These are phyloP conservation scores for Dolichomitus sp. DNA, from an alignment of 2,888 invertebrate genomes.

Conservation along the genomic window DNA sequence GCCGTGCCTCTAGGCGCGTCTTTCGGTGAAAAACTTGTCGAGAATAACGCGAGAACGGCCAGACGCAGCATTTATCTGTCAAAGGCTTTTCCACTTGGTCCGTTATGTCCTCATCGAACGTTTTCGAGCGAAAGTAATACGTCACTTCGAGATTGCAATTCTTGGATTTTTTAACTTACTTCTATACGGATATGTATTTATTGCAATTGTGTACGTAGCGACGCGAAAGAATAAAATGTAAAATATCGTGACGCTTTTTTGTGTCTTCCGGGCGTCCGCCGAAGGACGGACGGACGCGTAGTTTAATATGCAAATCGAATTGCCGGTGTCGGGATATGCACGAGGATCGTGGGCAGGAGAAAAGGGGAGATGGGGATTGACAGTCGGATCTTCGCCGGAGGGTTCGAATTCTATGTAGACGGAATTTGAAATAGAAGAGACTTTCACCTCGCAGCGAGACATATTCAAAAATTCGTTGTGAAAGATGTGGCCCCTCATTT, in stretches of 20 bases:
- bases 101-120: conserved; percentile 11
- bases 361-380: conserved; percentile 44
- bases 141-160: background rate
- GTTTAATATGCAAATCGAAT: conserved; percentile 73
- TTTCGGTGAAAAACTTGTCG: conserved; percentile 50
- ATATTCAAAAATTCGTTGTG: conserved; percentile 15
- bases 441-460: background rate
- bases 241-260: conserved; percentile 38
- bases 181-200: background rate
- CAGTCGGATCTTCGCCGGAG: conserved; percentile 37
- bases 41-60: conserved; percentile 37
- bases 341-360: conserved; percentile 12
- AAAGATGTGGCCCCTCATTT: background rate
- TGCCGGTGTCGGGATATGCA: conserved; percentile 53
- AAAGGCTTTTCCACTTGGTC: conserved; percentile 30
- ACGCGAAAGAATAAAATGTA: background rate
- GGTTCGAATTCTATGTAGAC: conserved; percentile 31
- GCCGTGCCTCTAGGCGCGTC: conserved; percentile 33
- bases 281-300: conserved; percentile 63
- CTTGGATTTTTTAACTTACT: background rate
- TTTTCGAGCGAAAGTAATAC: conserved; percentile 25
- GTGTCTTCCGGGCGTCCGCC: conserved; percentile 34
- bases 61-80: conserved; percentile 35
- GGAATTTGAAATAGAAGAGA: conserved; percentile 30
- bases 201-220: background rate